These are phyloP conservation scores for Stenopsyche tienmushanensis DNA, from an alignment of 1,140 invertebrate genomes.

Conservation along the genomic window DNA sequence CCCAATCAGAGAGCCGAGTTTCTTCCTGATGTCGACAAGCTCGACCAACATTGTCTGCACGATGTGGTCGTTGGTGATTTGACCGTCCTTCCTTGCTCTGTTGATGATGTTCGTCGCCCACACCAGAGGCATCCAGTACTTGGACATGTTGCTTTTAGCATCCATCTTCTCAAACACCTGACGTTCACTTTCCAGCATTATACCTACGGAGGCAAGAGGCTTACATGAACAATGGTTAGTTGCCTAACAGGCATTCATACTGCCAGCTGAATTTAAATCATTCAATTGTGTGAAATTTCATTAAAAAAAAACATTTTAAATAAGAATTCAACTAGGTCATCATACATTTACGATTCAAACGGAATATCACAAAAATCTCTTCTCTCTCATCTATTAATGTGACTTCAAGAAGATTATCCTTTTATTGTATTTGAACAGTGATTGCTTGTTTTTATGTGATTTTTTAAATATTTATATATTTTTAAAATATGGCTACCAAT, in stretches of 20 bases:
- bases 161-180: conserved; percentile 88
- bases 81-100: conserved; percentile 74
- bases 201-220: conserved; percentile 57
- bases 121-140: conserved; percentile 90
- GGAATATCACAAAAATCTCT: no score
- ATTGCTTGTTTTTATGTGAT: neutral
- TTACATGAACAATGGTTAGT: conserved; percentile 1
- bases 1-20: conserved; percentile 78
- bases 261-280: no score
- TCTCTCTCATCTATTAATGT: no score
- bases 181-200: conserved; percentile 88
- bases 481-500: neutral
- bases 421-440: no score
- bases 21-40: conserved; percentile 77
- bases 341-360: no score
- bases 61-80: conserved; percentile 82
- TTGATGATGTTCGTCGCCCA: conserved; percentile 92
- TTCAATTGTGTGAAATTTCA: no score
- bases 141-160: conserved; percentile 83
- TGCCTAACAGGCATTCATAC: neutral
- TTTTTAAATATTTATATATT: neutral
- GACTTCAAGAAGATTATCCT: no score
- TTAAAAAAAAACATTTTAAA: no score
- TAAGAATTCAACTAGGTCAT: no score
- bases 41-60: conserved; percentile 83